phyloP scores from a whole-genome alignment of 23 tunicate genomes.

The Botrylloides violaceus region DNA sequence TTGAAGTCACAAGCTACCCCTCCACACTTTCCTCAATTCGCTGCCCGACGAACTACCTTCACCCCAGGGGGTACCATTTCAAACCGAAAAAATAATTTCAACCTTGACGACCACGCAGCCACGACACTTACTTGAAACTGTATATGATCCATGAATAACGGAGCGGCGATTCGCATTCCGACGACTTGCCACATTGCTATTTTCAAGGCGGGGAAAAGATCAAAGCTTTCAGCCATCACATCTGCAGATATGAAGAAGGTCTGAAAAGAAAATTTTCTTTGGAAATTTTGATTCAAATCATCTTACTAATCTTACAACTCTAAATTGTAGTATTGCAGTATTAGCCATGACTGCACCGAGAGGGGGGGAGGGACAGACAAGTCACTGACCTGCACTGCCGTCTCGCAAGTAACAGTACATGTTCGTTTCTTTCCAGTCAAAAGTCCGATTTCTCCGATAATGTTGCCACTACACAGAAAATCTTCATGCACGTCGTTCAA shows the following conservation, averaged over 20 bases:
- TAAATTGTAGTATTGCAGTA: too few species aligned
- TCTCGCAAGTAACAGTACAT: conserved; percentile 68
- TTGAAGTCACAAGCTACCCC: too few species aligned
- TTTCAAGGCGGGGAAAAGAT: conserved; percentile 41
- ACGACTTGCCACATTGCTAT: conserved; percentile 76
- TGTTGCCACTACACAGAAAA: conserved; percentile 63
- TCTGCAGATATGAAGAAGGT: conserved; percentile 51
- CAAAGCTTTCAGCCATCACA: conserved; percentile 56
- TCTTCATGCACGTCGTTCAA: conserved; percentile 24
- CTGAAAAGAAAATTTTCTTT: conserved; percentile 16
- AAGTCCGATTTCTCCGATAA: conserved; percentile 73
- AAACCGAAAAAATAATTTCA: background rate
- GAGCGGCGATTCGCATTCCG: conserved; percentile 51
- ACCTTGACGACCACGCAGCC: background rate
- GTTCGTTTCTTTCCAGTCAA: conserved; percentile 37
- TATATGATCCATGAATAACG: conserved; percentile 37
- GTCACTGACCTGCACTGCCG: conserved; percentile 56
- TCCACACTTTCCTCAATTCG: too few species aligned
- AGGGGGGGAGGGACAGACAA: background rate
- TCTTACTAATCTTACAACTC: too few species aligned
- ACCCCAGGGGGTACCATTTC: background rate
- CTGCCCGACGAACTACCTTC: too few species aligned
- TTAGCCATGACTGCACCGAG: too few species aligned
- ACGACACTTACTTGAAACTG: conserved; percentile 35
- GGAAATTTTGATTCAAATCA: background rate